Base-by-base conservation (phyloP, 2,797 vertebrate genomes). In the Fundulus diaphanus region DNA sequence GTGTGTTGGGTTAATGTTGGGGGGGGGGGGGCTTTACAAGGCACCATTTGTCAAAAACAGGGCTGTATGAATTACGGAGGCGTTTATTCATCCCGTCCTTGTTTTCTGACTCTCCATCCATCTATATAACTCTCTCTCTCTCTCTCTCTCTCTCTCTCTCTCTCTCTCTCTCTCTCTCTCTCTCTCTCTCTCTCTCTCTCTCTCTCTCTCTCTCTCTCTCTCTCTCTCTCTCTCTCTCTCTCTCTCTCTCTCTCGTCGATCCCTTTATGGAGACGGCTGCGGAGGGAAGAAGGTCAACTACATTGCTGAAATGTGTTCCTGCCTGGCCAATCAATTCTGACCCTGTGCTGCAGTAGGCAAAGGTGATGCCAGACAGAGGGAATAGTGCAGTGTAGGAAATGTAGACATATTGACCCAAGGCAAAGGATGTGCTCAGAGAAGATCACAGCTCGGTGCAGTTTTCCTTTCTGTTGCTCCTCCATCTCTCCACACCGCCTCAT, bases 401-500 rank as follows among this genome's bases (percentile, higher is more conserved):
- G 54, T 22, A 81, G 84, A 77, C 83, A 57, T 80, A 74, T 81
- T 88, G 86, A 91, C 85, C 88, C 73, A 35, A 35, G 73, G 66
- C 90, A 90, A 91, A 87, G 79, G 89, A 85, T 80, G 77, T 74
- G 78, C 87, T 83, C 81, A 35, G 72, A 74, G 74, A 52, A 65
- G 77, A 82, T 81, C 80, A 54, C 76, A 76, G 83, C 85, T 82
- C 65, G 8, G 59, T 48, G 11, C 59, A 7, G 79, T 73, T 85
- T 76, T 68, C 69, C 82, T 77, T 87, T 72, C 83, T 80, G 72
- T 77, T 52, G 82, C 75, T 82, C 68, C 73, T 52, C 61, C 59
- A 70, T 79, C 82, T 81, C 74, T 42, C 74, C 0, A 18, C 69
- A 3, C 69, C 68, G 84, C 87, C 82, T 92, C 90, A 90, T 91